These are phyloP conservation scores for Disparrhopalites patrizii DNA, from an alignment of 2,888 invertebrate species.

Conservation along the genomic window DNA sequence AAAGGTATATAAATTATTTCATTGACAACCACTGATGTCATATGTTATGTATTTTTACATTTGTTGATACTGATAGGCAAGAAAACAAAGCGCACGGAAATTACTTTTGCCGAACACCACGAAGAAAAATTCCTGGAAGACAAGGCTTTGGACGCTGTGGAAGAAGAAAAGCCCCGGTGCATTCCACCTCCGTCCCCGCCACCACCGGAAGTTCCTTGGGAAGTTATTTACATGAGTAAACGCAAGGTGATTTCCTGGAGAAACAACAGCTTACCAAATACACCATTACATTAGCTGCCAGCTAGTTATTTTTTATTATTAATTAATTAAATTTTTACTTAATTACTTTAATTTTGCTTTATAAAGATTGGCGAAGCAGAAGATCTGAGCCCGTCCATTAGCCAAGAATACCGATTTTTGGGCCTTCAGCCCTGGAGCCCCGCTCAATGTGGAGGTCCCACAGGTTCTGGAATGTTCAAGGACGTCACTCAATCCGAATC, in stretches of 20 bases:
- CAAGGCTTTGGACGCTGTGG: background rate
- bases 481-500: too few species aligned
- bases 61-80: too few species aligned
- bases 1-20: too few species aligned
- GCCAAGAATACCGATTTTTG: slow-evolving; percentile 10
- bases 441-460: background rate
- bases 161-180: background rate
- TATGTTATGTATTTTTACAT: too few species aligned
- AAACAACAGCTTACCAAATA: background rate
- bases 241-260: background rate
- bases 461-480: too few species aligned
- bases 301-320: too few species aligned
- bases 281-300: background rate
- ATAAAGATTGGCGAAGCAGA: background rate
- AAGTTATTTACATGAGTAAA: background rate
- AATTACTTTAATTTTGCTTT: background rate
- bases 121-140: background rate
- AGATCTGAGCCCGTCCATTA: background rate
- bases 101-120: background rate
- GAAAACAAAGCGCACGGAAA: background rate
- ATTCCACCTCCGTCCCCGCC: background rate
- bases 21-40: too few species aligned
- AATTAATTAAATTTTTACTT: too few species aligned
- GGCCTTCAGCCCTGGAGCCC: slow-evolving; percentile 4
- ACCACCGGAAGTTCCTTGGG: background rate